These are phyloP conservation scores for Monopterus albus DNA, from an alignment of 2,113 vertebrate genomes.

Conservation along the genomic window DNA sequence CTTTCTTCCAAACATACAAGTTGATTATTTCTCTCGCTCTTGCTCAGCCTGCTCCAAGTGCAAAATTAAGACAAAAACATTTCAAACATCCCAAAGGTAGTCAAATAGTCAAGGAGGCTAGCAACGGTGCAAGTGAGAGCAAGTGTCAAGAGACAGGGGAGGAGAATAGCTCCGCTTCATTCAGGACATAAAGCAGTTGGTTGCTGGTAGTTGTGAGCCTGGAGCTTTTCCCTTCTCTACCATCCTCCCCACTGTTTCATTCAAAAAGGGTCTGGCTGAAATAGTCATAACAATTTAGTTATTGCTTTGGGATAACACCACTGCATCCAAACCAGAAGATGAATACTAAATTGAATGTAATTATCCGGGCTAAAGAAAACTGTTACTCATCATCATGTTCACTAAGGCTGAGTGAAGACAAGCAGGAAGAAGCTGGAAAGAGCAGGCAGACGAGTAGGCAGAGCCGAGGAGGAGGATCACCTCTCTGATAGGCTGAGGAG, in stretches of 20 bases:
- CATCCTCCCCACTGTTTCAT: background rate
- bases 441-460: conserved; percentile 57
- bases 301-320: background rate
- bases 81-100: conserved; percentile 6
- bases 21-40: conserved; percentile 4
- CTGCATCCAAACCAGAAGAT: background rate
- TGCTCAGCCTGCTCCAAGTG: conserved; percentile 2
- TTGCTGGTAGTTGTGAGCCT: conserved; percentile 21
- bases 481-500: conserved; percentile 87
- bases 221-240: conserved; percentile 22
- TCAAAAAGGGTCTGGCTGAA: conserved; percentile 9
- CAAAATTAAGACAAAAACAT: background rate
- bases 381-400: background rate
- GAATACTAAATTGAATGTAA: background rate
- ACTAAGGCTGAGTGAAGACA: conserved; percentile 50
- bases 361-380: background rate
- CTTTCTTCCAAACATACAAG: background rate
- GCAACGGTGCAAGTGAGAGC: conserved; percentile 27
- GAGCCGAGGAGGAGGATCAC: conserved; percentile 80
- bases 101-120: conserved; percentile 47
- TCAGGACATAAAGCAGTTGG: conserved; percentile 28
- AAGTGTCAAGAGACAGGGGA: conserved; percentile 33
- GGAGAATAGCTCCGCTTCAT: conserved; percentile 34
- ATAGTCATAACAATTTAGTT: background rate
- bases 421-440: conserved; percentile 64